phyloP scores from a whole-genome alignment of 2,113 vertebrate genomes.

The Sapajus apella region DNA sequence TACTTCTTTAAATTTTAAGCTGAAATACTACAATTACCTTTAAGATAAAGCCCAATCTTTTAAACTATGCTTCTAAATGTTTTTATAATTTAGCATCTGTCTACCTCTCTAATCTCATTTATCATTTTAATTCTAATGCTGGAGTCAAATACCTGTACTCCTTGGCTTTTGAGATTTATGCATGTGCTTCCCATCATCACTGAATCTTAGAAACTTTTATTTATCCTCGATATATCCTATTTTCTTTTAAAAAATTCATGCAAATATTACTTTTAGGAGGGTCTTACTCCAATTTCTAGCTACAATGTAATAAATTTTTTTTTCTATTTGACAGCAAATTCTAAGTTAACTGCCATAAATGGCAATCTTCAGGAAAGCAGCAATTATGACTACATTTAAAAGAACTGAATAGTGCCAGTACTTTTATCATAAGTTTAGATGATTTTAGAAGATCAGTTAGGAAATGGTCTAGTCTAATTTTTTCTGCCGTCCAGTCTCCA shows the following conservation, averaged over 20 bases:
- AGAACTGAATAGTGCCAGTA: not conserved
- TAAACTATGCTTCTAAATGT: not conserved
- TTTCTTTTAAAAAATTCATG: not conserved
- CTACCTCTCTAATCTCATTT: not conserved
- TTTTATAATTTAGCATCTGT: not conserved
- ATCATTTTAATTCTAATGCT: not conserved
- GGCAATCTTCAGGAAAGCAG: not conserved
- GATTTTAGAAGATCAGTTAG: not conserved
- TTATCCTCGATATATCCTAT: not conserved
- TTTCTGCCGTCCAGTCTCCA: not conserved
- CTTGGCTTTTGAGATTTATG: not conserved
- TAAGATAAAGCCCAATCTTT: not conserved
- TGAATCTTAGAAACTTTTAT: not conserved
- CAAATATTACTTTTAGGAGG: not conserved
- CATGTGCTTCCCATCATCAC: not conserved
- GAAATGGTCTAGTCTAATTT: not conserved
- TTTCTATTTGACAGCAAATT: not conserved
- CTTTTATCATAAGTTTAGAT: not conserved
- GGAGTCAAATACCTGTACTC: not conserved
- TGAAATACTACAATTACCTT: not conserved
- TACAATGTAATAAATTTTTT: not conserved
- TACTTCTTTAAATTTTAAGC: not conserved
- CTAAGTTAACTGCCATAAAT: not conserved
- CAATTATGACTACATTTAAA: not conserved
- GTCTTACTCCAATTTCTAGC: not conserved